Evolutionary conservation across 2,888 invertebrate genomes (phyloP), one percentile per base, ranked within the genome.

Genomic region (Clostera curtula): DNA sequence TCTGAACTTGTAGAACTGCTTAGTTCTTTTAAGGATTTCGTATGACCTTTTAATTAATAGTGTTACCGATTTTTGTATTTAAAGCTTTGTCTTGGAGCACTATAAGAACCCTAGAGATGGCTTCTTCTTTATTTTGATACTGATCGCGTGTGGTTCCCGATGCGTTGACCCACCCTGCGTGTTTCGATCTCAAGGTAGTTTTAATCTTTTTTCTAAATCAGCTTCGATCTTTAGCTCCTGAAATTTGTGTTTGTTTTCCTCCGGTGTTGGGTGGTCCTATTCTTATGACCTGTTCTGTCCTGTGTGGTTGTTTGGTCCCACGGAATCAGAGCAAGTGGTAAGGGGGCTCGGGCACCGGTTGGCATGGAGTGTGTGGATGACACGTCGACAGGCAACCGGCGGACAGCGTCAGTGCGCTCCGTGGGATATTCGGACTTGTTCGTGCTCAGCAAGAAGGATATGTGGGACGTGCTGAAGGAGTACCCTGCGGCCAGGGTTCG

Each of bases 381-480:
- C 80, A 83, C 82, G 82, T 83, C 74, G 75, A 74, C 87, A 95
- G 98, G 98, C 68, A 98, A 98, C 87, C 89, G 98, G 70, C 89
- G 98, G 79, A 98, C 98, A 72, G 98, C 98, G 52, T 97, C 97
- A 61, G 98, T 98, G 56, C 89, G 96, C 55, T 98, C 97, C 34
- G 98, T 98, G 42, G 98, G 98, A 56, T 98, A 98, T 86, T 97
- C 97, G 76, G 98, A 98, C 85, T 89, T 98, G 60, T 98, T 98
- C 86, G 97, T 98, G 70, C 90, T 98, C 54, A 96, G 96, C 82
- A 98, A 98, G 88, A 96, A 96, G 86, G 98, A 98, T 86, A 96
- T 98, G 93, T 98, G 97, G 98, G 98, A 98, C 80, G 98, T 98
- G 45, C 90, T 97, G 43, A 96, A 98, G 82, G 96, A 96, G 73